Conservation (phyloP, 1,140 invertebrate genomes). For the Drosophila malerkotliana region DNA sequence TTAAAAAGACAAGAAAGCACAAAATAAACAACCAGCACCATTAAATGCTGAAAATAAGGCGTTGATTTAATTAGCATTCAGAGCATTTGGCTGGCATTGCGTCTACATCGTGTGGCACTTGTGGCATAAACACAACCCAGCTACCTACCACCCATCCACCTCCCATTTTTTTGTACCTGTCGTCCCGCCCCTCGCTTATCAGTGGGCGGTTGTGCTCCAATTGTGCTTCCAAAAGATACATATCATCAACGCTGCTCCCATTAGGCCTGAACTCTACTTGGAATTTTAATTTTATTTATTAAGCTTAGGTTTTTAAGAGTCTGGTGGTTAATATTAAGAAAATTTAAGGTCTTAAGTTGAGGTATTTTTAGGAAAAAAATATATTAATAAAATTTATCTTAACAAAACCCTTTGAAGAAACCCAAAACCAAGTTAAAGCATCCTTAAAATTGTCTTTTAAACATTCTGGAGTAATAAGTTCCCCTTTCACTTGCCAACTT, state of each 20-base stretch:
- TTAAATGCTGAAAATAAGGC: slow-evolving; percentile 30
- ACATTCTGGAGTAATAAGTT: background rate
- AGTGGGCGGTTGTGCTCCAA: slow-evolving; percentile 65
- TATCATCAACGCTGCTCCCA: slow-evolving; percentile 33
- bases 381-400: too few relatives aligned
- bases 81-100: slow-evolving; percentile 27
- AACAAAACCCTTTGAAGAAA: background rate
- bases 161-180: background rate
- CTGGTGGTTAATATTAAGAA: too few relatives aligned
- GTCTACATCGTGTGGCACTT: slow-evolving; percentile 5
- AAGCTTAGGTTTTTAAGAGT: background rate
- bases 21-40: slow-evolving; percentile 36
- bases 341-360: too few relatives aligned
- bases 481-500: slow-evolving; percentile 12
- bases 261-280: slow-evolving; percentile 36
- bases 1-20: slow-evolving; percentile 6
- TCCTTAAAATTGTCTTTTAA: background rate
- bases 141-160: background rate
- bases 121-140: background rate
- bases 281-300: slow-evolving; percentile 19
- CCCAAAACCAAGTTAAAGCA: background rate
- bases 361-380: too few relatives aligned
- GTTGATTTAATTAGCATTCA: slow-evolving; percentile 5
- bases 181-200: slow-evolving; percentile 16
- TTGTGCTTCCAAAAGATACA: slow-evolving; percentile 56